Conservation (phyloP, 2,888 invertebrate species). For the Allacma fusca region DNA sequence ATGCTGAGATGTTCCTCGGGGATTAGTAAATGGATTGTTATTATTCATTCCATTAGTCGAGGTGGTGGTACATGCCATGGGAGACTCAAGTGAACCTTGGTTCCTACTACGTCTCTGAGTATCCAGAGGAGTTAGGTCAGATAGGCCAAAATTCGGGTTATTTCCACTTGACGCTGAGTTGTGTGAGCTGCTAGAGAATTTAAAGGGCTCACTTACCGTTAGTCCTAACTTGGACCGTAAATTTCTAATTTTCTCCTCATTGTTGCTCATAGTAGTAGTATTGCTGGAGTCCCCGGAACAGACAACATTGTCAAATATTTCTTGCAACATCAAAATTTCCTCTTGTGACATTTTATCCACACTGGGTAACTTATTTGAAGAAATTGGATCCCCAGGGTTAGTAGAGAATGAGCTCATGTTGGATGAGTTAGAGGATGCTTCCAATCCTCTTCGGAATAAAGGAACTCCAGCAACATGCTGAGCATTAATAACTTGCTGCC, state of each 20-base stretch:
- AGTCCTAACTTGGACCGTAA: constrained; percentile 30
- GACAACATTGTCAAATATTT: constrained; percentile 41
- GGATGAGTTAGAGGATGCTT: constrained; percentile 16
- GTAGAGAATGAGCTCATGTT: not conserved
- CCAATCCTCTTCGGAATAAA: constrained; percentile 22
- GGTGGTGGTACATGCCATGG: constrained; percentile 18
- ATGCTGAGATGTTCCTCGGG: not conserved
- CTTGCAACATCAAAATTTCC: constrained; percentile 44
- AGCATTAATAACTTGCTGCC: constrained; percentile 4
- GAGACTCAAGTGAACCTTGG: constrained; percentile 5
- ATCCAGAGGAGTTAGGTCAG: constrained; percentile 15
- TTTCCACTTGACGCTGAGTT: constrained; percentile 10
- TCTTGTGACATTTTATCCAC: constrained; percentile 44
- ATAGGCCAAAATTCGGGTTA: constrained; percentile 22
- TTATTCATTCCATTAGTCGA: constrained; percentile 25
- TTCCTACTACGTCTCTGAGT: not conserved
- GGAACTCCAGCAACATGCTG: constrained; percentile 36
- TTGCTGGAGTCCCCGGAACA: constrained; percentile 16
- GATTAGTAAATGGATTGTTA: not conserved
- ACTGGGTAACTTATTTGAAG: not conserved
- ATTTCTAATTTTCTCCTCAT: constrained; percentile 7
- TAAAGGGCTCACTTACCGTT: constrained; percentile 38
- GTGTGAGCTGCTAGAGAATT: not conserved
- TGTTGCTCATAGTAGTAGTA: not conserved
- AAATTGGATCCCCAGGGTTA: not conserved